Conservation (phyloP, 2,113 vertebrate genomes). For the Xenopus borealis region DNA sequence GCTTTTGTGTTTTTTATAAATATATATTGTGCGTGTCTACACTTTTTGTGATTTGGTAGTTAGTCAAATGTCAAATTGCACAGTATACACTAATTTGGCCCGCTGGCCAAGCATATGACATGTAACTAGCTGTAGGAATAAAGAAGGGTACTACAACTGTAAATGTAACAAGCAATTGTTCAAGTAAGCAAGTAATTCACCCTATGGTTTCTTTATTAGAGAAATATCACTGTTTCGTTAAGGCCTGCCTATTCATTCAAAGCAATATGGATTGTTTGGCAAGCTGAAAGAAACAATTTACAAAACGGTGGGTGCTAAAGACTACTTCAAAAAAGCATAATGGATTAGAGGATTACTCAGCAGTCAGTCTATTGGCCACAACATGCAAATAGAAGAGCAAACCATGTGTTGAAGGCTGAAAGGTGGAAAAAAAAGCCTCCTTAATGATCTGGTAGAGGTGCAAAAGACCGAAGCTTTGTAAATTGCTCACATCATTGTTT, state of each 20-base stretch:
- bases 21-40: too few species aligned
- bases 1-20: too few species aligned
- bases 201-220: too few species aligned
- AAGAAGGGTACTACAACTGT: too few species aligned
- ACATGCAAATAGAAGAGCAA: constrained; percentile 1
- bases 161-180: too few species aligned
- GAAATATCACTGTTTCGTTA: not conserved
- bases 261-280: not conserved
- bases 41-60: too few species aligned
- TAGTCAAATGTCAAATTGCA: too few species aligned
- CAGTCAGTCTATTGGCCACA: not conserved
- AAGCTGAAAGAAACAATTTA: not conserved
- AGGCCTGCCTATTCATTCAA: not conserved
- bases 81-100: too few species aligned
- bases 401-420: constrained; percentile 11
- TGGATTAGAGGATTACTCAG: not conserved
- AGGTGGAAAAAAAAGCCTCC: not conserved
- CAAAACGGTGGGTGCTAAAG: not conserved
- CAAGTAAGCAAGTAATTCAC: too few species aligned
- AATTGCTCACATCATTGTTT: constrained; percentile 27
- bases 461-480: constrained; percentile 2
- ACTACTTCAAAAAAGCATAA: not conserved
- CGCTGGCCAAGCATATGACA: too few species aligned
- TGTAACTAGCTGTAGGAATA: too few species aligned
- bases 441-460: not conserved